A percentile compares a stretch with the other conserved stretches of the same genome.
Conservation (phyloP, 2,888 invertebrate genomes). For the Meganola albula region DNA sequence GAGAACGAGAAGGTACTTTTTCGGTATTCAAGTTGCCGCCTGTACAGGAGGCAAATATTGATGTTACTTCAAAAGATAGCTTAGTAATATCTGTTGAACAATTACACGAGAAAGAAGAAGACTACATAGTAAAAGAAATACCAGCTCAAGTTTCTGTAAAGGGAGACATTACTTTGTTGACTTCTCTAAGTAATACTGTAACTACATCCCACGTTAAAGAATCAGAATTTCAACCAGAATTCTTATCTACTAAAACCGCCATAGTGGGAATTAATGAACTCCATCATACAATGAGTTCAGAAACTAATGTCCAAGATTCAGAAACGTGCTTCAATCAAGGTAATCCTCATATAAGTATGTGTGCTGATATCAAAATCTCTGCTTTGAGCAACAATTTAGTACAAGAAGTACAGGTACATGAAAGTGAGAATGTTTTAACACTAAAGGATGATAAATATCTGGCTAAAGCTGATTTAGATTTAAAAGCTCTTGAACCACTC, state of each 20-base stretch:
- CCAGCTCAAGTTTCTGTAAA: slow-evolving; percentile 49
- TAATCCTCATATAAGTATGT: slow-evolving; percentile 54
- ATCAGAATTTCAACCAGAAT: slow-evolving; percentile 69
- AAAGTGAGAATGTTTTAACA: slow-evolving; percentile 79
- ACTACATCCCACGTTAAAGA: slow-evolving; percentile 83
- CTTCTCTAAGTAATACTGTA: slow-evolving; percentile 78
- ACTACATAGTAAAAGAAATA: slow-evolving; percentile 53
- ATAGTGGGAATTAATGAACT: slow-evolving; percentile 79
- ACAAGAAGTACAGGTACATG: slow-evolving; percentile 79
- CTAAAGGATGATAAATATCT: slow-evolving; percentile 67
- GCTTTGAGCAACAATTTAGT: slow-evolving; percentile 78
- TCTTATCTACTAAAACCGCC: slow-evolving; percentile 73
- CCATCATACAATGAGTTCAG: slow-evolving; percentile 77
- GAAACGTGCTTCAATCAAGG: slow-evolving; percentile 71
- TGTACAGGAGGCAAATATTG: slow-evolving; percentile 78
- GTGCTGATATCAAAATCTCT: slow-evolving; percentile 68
- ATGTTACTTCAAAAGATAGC: slow-evolving; percentile 79
- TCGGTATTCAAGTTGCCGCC: slow-evolving; percentile 78
- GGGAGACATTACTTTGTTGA: slow-evolving; percentile 55
- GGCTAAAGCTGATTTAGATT: slow-evolving; percentile 75
- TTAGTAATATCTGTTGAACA: slow-evolving; percentile 74
- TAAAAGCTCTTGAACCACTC: slow-evolving; percentile 79
- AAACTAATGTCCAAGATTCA: slow-evolving; percentile 79
- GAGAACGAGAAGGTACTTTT: slow-evolving; percentile 83
- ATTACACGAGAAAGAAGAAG: slow-evolving; percentile 81